phyloP scores from a whole-genome alignment of 2,888 invertebrate genomes.

The Synergus japonicus region DNA sequence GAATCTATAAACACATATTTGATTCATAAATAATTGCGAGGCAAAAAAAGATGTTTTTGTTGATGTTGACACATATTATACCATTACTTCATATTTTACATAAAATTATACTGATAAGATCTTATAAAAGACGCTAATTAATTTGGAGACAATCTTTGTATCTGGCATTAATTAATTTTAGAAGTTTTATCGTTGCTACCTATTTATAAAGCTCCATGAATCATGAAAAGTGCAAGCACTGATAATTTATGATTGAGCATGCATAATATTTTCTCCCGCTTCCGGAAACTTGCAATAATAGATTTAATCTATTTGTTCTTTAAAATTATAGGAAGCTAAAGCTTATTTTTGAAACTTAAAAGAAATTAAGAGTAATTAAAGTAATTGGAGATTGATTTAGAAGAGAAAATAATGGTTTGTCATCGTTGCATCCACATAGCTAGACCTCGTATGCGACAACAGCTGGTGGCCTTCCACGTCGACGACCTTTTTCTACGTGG shows the following conservation, averaged over 20 bases:
- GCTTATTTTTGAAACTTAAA: no score
- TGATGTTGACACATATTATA: neutral
- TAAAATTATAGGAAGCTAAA: neutral
- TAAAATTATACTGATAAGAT: no score
- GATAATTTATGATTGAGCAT: neutral
- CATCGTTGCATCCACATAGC: slow-evolving; percentile 78
- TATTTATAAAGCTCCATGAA: neutral
- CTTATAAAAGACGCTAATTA: no score
- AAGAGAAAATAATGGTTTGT: slow-evolving; percentile 52
- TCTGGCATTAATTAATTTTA: neutral
- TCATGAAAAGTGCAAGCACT: neutral
- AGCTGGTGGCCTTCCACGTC: slow-evolving; percentile 82
- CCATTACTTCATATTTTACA: neutral
- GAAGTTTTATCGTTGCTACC: neutral
- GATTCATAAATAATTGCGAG: no score
- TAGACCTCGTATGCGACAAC: slow-evolving; percentile 82
- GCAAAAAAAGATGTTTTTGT: neutral
- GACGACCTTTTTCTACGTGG: slow-evolving; percentile 84
- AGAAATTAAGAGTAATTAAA: no score
- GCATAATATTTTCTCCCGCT: neutral
- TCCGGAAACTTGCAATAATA: neutral
- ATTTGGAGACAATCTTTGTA: neutral
- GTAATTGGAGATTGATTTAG: slow-evolving; percentile 44
- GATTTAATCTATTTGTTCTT: neutral
- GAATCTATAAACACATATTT: no score